A percentile compares a stretch with the other conserved stretches of the same genome.
Evolutionary conservation across 2,113 vertebrate genomes (phyloP).

Genomic region (Cromileptes altivelis): DNA sequence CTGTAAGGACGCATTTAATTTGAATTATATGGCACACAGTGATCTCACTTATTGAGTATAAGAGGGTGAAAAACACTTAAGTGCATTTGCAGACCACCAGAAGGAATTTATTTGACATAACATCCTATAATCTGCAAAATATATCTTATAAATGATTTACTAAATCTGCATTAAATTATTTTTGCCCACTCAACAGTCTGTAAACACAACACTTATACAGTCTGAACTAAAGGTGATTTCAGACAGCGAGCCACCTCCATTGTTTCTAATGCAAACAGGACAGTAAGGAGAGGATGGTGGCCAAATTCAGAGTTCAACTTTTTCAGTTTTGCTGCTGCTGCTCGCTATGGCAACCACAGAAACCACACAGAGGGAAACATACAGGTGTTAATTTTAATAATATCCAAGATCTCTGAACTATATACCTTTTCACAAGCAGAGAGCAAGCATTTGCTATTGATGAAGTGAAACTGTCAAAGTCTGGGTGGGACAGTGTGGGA

Average conservation of each 20-base stretch:
- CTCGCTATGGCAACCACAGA: background rate
- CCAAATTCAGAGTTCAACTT: background rate
- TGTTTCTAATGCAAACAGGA: background rate
- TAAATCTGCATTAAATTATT: background rate
- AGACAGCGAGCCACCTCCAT: background rate
- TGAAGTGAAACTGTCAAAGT: too few species aligned
- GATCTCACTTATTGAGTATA: background rate
- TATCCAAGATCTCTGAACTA: background rate
- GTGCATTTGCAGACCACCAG: conserved; percentile 18
- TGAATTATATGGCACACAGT: conserved; percentile 10
- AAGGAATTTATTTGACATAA: background rate
- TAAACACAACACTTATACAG: background rate
- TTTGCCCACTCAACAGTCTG: background rate
- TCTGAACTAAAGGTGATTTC: background rate
- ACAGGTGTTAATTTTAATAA: background rate
- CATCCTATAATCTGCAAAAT: background rate
- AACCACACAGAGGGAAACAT: background rate
- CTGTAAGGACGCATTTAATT: background rate
- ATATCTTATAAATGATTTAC: background rate
- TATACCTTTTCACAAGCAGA: too few species aligned
- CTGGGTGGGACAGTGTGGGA: too few species aligned
- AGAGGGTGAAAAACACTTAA: conserved; percentile 4
- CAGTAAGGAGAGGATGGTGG: background rate
- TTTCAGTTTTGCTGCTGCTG: background rate
- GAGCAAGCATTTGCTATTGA: too few species aligned